These are phyloP conservation scores for Aethes cnicana DNA, from an alignment of 2,888 invertebrate species.

Conservation along the genomic window DNA sequence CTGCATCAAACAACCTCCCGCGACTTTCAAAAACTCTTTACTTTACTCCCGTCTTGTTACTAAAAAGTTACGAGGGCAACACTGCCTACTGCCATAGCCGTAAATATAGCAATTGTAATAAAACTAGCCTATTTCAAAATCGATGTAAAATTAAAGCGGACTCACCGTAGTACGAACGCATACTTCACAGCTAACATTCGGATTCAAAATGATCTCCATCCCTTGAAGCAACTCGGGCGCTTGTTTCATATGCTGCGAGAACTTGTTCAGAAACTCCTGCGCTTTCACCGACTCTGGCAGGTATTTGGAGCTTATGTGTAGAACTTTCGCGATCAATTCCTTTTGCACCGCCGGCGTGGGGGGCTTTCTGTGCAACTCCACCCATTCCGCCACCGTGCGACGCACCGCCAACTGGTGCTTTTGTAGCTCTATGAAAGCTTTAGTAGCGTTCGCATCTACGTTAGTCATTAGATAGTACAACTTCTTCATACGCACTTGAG, in stretches of 20 bases:
- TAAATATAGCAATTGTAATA: too few species aligned
- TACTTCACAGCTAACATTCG: conserved; percentile 95
- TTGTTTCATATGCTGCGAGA: conserved; percentile 89
- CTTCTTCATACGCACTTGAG: conserved; percentile 95
- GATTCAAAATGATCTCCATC: conserved; percentile 93
- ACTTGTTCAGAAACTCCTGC: conserved; percentile 92
- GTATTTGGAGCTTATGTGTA: conserved; percentile 87
- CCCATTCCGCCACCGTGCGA: conserved; percentile 92
- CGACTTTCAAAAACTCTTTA: too few species aligned
- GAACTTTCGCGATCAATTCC: conserved; percentile 86
- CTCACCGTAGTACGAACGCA: conserved; percentile 94
- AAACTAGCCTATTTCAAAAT: background rate
- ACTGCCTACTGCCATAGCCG: too few species aligned
- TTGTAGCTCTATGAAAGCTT: conserved; percentile 91
- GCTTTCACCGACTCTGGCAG: conserved; percentile 96
- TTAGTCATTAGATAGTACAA: conserved; percentile 95
- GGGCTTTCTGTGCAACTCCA: conserved; percentile 90
- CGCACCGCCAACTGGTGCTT: conserved; percentile 94
- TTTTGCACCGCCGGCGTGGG: conserved; percentile 86
- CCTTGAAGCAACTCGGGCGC: conserved; percentile 86
- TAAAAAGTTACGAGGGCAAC: too few species aligned
- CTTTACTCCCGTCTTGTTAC: too few species aligned
- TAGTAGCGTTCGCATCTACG: conserved; percentile 96
- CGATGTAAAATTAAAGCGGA: background rate
- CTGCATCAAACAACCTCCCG: too few species aligned